Base-by-base conservation (phyloP, 2,888 invertebrate species). In the Macrophya alboannulata region DNA sequence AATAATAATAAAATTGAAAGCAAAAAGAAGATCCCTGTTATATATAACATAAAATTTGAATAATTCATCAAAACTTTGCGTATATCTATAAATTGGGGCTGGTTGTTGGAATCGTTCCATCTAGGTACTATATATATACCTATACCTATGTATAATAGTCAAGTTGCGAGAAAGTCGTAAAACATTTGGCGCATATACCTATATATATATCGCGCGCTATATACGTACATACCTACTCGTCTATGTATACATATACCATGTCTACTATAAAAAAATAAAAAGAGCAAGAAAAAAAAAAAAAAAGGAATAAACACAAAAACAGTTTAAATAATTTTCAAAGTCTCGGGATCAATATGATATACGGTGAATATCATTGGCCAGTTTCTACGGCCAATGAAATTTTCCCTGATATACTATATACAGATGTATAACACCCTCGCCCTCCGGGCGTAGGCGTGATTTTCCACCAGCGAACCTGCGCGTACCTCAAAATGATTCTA, bases 391-490 rank as follows among this genome's bases (percentile, higher is more conserved):
- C 77, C 77, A 77, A 77, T 77, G 77, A 37, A 77, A 77, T n/a
- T 37, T 43, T 15, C 31, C 37, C 1, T 37, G 77, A 77, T 77
- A 21, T 55, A 15, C 77, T 40, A 48, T n/a, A 25, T 48, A n/a
- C n/a, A 55, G 31, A 2, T 31, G 31, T 31, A 31, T 55, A 8
- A 17, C 55, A 55, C 55, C 55, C 55, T 55, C 55, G 6, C 1
- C n/a, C n/a, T n/a, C n/a, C n/a, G n/a, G 0, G 48, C 45, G 45
- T 77, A 77, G 77, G 77, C 77, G 77, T 77, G 77, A 77, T 51
- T 77, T 77, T 77, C 40, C 21, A 21, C 72, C 31, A 6, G 1
- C 2, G 77, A 77, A 43, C 55, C 77, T 77, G 77, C 77, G 77
- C 77, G 21, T 68, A 37, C 15, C 68, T 68, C 37, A 8, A 68